Evolutionary conservation across 2,797 vertebrate species (phyloP).

Genomic region (Semaprochilodus insignis): DNA sequence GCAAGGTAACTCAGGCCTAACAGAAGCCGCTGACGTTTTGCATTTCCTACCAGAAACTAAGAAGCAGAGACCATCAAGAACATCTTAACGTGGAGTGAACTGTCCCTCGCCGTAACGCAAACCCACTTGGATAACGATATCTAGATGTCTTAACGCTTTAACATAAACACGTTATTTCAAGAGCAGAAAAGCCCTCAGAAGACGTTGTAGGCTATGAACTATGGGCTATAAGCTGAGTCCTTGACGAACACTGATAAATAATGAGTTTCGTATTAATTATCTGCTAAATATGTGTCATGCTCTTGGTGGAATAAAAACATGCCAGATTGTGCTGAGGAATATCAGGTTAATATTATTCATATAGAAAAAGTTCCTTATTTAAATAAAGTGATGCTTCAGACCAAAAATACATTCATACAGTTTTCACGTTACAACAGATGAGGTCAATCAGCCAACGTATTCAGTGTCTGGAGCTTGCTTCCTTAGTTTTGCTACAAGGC

Average conservation of each 20-base stretch:
- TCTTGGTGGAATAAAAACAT: conserved; percentile 73
- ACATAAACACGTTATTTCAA: conserved; percentile 25
- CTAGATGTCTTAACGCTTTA: conserved; percentile 21
- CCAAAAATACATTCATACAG: neutral
- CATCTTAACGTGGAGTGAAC: neutral
- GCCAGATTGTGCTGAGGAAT: conserved; percentile 83
- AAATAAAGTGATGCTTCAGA: conserved; percentile 16
- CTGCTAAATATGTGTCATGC: conserved; percentile 50
- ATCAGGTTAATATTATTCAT: conserved; percentile 55
- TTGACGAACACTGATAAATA: conserved; percentile 21
- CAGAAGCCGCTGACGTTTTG: conserved; percentile 35
- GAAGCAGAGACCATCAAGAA: conserved; percentile 16
- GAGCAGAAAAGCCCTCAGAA: conserved; percentile 37
- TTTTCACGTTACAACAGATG: neutral
- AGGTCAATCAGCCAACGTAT: neutral
- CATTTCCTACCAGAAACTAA: conserved; percentile 15
- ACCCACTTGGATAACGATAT: conserved; percentile 23
- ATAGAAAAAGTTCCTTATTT: conserved; percentile 67
- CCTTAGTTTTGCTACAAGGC: neutral
- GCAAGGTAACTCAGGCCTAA: conserved; percentile 34
- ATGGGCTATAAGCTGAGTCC: conserved; percentile 30
- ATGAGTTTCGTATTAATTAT: conserved; percentile 28
- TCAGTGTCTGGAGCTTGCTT: neutral
- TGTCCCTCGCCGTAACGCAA: neutral
- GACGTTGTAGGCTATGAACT: conserved; percentile 33